Base-by-base conservation (phyloP, 2,113 vertebrate species). In the Speoplatyrhinus poulsoni region DNA sequence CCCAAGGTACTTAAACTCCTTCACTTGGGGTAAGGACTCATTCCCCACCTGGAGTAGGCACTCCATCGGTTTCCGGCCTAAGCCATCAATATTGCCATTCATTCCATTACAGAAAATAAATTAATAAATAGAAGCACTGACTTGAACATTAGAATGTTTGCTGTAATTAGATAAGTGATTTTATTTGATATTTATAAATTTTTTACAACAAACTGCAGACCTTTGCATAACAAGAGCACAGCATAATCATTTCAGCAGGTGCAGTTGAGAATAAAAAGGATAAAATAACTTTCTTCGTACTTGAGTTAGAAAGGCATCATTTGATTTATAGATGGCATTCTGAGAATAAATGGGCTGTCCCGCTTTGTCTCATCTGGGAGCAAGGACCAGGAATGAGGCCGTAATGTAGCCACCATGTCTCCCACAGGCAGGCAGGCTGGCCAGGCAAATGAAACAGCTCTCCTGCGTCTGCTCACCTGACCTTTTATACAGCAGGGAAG, bases 151-250 rank as follows among this genome's bases (percentile, higher is more conserved):
- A 0, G 62, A 53, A 41, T 47, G 26, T 78, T 69, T 71, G 67
- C 36, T 78, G 50, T 69, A 87, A 87, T 90, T 82, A 85, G 70
- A 76, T 83, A 87, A 86, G 81, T 82, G 85, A 72, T 82, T 79
- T 68, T 80, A 2, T 26, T 26, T 26, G 1, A 26, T 26, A 26
- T 26, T 26, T 26, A 26, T 56, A 71, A 65, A 70, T 83, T 82
- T 52, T 16, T 73, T 12, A 46, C 4, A 56, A 76, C 59, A 58
- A 47, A 61, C 41, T 72, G 70, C 60, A 77, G 36, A 41, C 36
- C 7, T 7, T 41, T 41, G 36, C 36, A 8, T 41, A 26, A 26
- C 26, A 26, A 26, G 1, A 26, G 26, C 26, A 41, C 36, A 41
- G 36, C 7, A 41, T 26, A 26, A 26, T 26, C 26, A 26, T 8